Base-by-base conservation (phyloP, 2,113 vertebrate species). In the Aptenodytes patagonicus region DNA sequence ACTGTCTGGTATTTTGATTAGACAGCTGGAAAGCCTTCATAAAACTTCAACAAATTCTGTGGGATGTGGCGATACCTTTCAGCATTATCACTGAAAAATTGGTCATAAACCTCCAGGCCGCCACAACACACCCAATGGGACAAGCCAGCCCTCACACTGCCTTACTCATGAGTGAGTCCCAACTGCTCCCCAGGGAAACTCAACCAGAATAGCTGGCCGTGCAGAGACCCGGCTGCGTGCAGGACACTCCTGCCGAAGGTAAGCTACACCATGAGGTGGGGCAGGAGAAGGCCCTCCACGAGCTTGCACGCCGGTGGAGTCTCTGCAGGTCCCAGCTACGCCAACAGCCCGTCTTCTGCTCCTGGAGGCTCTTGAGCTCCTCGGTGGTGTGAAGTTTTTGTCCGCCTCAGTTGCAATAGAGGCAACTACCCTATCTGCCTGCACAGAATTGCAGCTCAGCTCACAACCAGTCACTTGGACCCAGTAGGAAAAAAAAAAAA, bases 101-200 rank as follows among this genome's bases (percentile, higher is more conserved):
- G 26, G 36, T 8, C 54, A 5, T 24, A 24, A 16, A 24, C 25
- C 29, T 38, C 40, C 47, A 25, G 62, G 44, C 42, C 69, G 51
- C 31, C 31, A 2, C 3, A 4, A 12, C 4, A 14, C 5, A 16
- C 13, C 34, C 12, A 7, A 15, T 0, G 46, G 34, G 46, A 87
- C 38, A 3, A 15, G 47, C 26, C n/a, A 9, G 36, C 65, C 28
- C 36, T 15, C 38, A 3, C 21, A 2, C 20, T 26, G 58, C 26
- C 32, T 7, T 46, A 11, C 7, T 5, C 34, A 10, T 0, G 15
- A 49, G 34, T 1, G 42, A n/a, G 57, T 24, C 44, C n/a, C 57
- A 5, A 14, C 25, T 2, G 14, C 8, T 24, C 42, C 34, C 38
- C 44, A 5, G 57, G 34, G 42, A 22, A 22, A 22, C 5, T 7